These are phyloP conservation scores for Matsumurasca onukii DNA, from an alignment of 1,140 invertebrate species.

Conservation along the genomic window DNA sequence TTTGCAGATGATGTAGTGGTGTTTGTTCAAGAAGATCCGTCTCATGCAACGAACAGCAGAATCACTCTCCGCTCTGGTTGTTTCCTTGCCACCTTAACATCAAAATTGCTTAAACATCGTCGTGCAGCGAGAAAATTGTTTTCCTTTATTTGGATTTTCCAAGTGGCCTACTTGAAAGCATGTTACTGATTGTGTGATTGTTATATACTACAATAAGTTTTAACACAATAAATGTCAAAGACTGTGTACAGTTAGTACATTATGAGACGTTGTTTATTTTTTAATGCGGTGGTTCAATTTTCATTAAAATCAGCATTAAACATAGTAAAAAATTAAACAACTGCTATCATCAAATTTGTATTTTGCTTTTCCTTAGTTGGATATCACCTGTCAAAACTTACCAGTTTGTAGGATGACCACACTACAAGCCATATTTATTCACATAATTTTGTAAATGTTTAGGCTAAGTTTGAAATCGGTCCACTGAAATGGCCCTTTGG, in stretches of 20 bases:
- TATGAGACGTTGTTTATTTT: constrained; percentile 22
- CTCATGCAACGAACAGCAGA: too few species aligned
- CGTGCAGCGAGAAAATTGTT: background rate
- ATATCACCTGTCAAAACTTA: too few species aligned
- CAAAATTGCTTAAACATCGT: background rate
- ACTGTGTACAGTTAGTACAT: constrained; percentile 14
- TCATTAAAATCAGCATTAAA: constrained; percentile 2
- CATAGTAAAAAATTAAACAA: constrained; percentile 16
- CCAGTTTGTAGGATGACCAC: too few species aligned
- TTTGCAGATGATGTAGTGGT: too few species aligned
- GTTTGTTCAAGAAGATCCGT: too few species aligned
- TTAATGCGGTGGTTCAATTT: constrained; percentile 22
- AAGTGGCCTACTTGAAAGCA: constrained; percentile 7
- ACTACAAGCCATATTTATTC: too few species aligned
- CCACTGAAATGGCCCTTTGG: too few species aligned
- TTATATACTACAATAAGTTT: background rate
- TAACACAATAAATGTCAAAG: constrained; percentile 1
- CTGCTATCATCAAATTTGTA: background rate
- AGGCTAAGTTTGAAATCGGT: too few species aligned
- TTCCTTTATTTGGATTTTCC: background rate
- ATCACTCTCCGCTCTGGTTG: too few species aligned
- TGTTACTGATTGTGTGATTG: background rate
- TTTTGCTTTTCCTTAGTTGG: background rate
- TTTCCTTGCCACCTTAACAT: too few species aligned
- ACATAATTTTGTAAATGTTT: too few species aligned